Base-by-base conservation (phyloP, 2,888 invertebrate genomes). In the Drosophila recens region DNA sequence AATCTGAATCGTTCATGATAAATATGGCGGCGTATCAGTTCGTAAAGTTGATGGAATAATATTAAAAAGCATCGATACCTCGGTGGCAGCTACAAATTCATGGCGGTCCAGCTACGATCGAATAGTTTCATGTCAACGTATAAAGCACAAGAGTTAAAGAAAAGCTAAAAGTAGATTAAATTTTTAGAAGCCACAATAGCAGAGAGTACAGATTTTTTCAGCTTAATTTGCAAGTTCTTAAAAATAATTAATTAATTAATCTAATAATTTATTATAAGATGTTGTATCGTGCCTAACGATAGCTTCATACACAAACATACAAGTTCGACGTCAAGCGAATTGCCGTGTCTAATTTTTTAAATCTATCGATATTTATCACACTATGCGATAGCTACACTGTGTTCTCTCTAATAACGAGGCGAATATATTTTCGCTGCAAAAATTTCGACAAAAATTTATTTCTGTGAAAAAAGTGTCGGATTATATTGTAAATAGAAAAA, bases 1-100 rank as follows among this genome's bases (percentile, higher is more conserved):
- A 91, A 62, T 90, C 90, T 0, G 91, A 91, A 63, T 89, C 90
- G 69, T 80, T 88, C 91, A 91, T 90, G 54, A 42, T 80, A 57
- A 38, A 11, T 42, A 30, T 6, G 27, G 5, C 27, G 27, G 5
- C 27, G 27, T 20, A 20, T 20, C 20, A 20, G 20, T 17, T 17
- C 17, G 17, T 17, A 17, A 17, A 1, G 17, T 17, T 17, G 17
- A 17, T 17, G 17, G 17, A 17, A 1, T 17, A 17, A 17, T 17
- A 17, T 1, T 17, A 17, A 23, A 23, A 23, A 23, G 23, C 23
- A 23, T 23, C 23, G 23, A 23, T 23, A 23, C 27, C 1, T 27
- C 27, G 27, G 4, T 5, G 27, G 27, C 27, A 27, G 3, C 27
- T 5, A 27, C 27, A 27, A 42, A 17, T n/a, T 3, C 11, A 10